Conservation (phyloP, 2,888 invertebrate genomes). For the Eurytoma adleriae region DNA sequence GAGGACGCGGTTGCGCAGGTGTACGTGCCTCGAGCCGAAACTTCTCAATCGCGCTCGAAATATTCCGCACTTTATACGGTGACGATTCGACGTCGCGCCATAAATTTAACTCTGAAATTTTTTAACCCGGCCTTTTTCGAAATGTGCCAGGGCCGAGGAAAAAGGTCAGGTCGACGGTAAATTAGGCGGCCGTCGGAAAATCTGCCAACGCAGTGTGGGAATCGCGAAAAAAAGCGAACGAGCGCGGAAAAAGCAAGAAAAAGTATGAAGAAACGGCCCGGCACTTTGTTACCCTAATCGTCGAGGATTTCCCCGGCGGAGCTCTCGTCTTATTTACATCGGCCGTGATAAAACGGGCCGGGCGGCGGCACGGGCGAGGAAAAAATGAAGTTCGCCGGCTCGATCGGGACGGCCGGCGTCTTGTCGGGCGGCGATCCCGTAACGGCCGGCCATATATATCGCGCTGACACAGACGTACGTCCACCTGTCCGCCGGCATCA, state of each 20-base stretch:
- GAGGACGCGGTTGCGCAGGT: conserved; percentile 18
- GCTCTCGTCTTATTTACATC: conserved; percentile 50
- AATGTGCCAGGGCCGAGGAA: too few relatives aligned
- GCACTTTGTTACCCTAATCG: conserved; percentile 50
- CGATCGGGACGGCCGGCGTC: not conserved
- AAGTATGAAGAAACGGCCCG: not conserved
- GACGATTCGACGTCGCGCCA: too few relatives aligned
- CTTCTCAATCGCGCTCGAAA: not conserved
- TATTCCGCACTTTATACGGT: too few relatives aligned
- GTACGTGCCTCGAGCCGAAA: not conserved
- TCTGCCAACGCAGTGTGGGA: too few relatives aligned
- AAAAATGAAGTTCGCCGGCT: conserved; percentile 20
- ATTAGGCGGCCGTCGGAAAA: too few relatives aligned
- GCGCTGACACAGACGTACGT: conserved; percentile 66
- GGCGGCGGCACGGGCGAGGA: not conserved
- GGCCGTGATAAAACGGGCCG: too few relatives aligned
- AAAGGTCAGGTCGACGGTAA: too few relatives aligned
- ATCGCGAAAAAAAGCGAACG: too few relatives aligned
- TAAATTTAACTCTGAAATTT: too few relatives aligned
- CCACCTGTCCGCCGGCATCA: conserved; percentile 64
- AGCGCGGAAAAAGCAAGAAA: not conserved
- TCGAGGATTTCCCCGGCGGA: conserved; percentile 29
- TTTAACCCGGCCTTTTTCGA: too few relatives aligned
- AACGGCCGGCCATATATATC: conserved; percentile 57
- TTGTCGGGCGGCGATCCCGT: conserved; percentile 7